phyloP scores from a whole-genome alignment of 2,888 invertebrate genomes.

The Clusia tigrina region DNA sequence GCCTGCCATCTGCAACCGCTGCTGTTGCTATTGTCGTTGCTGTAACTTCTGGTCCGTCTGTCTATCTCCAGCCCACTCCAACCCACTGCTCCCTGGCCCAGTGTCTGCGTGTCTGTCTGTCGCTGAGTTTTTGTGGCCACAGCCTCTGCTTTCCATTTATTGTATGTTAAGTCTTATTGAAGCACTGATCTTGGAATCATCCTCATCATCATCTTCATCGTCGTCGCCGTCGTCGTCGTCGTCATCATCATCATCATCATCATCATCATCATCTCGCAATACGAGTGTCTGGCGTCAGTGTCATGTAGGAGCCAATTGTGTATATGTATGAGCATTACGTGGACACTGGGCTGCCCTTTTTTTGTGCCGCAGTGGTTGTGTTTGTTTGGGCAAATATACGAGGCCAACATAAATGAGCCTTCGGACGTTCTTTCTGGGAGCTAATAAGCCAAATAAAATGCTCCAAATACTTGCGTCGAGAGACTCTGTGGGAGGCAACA shows the following conservation, averaged over 20 bases:
- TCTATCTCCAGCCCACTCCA: conserved; percentile 1
- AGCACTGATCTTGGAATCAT: conserved; percentile 28
- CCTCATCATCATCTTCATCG: conserved; percentile 51
- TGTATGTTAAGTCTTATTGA: conserved; percentile 10
- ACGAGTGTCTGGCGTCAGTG: conserved; percentile 52
- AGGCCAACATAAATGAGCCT: too few species aligned
- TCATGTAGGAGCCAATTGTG: conserved; percentile 31
- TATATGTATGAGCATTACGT: neutral
- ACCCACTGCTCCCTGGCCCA: neutral
- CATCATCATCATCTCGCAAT: conserved; percentile 43
- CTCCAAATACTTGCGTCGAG: too few species aligned
- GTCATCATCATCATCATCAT: conserved; percentile 23
- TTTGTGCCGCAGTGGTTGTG: too few species aligned
- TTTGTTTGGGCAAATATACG: too few species aligned
- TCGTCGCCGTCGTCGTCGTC: conserved; percentile 44
- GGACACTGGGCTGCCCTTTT: neutral
- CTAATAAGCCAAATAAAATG: too few species aligned
- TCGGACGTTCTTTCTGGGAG: too few species aligned
- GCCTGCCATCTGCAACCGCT: conserved; percentile 34
- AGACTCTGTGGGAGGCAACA: too few species aligned
- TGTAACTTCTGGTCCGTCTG: conserved; percentile 19
- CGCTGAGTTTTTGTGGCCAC: neutral
- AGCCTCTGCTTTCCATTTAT: conserved; percentile 11
- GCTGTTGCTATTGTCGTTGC: conserved; percentile 13
- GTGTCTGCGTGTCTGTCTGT: neutral